These are phyloP conservation scores for Ctenoplectra terminalis DNA, from an alignment of 1,140 invertebrate genomes.

Conservation along the genomic window DNA sequence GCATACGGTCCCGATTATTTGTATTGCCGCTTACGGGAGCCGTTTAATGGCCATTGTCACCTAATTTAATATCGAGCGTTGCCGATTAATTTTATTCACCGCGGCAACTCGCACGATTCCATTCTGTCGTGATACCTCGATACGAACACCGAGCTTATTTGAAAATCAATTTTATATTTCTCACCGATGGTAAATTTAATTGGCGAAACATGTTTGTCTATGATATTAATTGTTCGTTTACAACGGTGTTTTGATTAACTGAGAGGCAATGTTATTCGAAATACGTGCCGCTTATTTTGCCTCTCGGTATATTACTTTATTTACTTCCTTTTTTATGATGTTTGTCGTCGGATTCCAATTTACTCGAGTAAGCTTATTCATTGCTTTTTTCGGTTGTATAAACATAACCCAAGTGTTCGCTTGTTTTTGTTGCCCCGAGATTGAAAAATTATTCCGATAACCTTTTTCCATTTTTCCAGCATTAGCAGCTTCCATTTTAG, in stretches of 20 bases:
- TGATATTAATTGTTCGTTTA: constrained; percentile 11
- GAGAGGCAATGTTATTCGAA: neutral
- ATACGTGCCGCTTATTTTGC: neutral
- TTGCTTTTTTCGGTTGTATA: neutral
- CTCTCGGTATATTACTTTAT: neutral
- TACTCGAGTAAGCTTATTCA: neutral
- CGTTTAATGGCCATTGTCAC: too few species aligned
- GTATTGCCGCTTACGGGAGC: too few species aligned
- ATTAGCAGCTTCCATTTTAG: neutral
- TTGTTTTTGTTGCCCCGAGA: neutral
- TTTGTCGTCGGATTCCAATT: neutral
- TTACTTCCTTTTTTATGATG: neutral
- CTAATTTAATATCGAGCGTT: too few species aligned
- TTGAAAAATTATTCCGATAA: neutral
- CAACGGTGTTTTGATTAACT: neutral
- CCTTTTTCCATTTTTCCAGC: neutral
- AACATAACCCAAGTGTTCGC: neutral
- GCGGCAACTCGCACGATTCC: neutral
- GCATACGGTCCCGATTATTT: too few species aligned
- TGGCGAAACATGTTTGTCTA: neutral
- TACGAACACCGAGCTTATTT: neutral
- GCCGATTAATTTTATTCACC: too few species aligned
- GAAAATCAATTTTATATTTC: constrained; percentile 18
- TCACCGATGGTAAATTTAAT: constrained; percentile 7
- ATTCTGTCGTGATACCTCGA: neutral